Evolutionary conservation across 2,888 invertebrate genomes (phyloP).

Genomic region (Zhengitettix transpicula): DNA sequence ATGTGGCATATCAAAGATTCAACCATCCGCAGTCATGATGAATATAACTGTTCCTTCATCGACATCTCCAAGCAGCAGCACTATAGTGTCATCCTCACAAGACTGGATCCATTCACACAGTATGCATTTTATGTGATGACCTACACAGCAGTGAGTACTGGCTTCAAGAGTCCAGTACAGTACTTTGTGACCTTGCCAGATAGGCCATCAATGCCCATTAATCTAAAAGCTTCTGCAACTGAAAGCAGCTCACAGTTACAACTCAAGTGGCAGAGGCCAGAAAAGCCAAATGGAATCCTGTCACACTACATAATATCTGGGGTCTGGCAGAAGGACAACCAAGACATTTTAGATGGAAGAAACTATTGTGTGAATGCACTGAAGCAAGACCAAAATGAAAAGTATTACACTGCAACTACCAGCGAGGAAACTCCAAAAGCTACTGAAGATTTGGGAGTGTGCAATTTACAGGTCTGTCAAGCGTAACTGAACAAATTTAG

Average conservation of each 20-base stretch:
- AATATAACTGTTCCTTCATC: no score
- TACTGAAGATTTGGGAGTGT: no score
- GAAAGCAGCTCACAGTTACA: constrained; percentile 8
- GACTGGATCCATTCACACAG: constrained; percentile 45
- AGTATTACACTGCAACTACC: no score
- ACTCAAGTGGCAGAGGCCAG: constrained; percentile 42
- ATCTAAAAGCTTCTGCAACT: no score
- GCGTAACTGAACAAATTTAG: no score
- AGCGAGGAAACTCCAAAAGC: no score
- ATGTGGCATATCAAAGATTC: no score
- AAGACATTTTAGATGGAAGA: no score
- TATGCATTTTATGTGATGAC: constrained; percentile 63
- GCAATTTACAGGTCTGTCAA: no score
- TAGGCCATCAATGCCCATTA: constrained; percentile 22
- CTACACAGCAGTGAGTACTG: constrained; percentile 28
- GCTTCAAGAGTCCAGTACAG: constrained; percentile 29
- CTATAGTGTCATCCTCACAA: constrained; percentile 17
- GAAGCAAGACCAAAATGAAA: no score
- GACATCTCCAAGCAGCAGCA: background rate
- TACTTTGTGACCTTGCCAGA: constrained; percentile 30
- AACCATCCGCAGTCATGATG: no score
- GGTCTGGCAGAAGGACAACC: background rate
- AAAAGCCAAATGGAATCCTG: constrained; percentile 37
- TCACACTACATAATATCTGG: constrained; percentile 33
- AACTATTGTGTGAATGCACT: no score